Percentiles rank a stretch among this genome's conserved stretches.
Evolutionary conservation across 1,140 invertebrate species (phyloP).

Genomic region (Brachionus paranguensis): DNA sequence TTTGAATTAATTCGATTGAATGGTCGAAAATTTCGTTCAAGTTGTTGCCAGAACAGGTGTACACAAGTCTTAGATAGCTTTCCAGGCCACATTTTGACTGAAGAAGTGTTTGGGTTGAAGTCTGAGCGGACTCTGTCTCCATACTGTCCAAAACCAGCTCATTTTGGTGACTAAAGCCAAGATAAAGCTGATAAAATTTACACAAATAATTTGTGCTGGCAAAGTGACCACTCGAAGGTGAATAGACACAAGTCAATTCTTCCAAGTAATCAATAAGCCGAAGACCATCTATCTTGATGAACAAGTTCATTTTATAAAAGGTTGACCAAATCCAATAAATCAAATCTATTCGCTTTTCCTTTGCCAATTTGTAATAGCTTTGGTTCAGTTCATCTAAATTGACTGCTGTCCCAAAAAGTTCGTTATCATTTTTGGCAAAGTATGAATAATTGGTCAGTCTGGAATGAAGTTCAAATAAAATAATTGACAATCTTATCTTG

Average conservation of each 20-base stretch:
- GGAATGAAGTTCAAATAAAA: slow-evolving; percentile 36
- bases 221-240: not conserved
- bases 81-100: slow-evolving; percentile 22
- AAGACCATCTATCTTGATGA: not conserved
- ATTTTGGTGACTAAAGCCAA: not conserved
- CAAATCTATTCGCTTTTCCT: slow-evolving; percentile 1
- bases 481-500: slow-evolving; percentile 15
- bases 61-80: slow-evolving; percentile 26
- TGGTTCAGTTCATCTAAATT: not conserved
- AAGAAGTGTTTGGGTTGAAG: not conserved
- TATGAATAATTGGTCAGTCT: slow-evolving; percentile 13
- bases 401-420: not conserved
- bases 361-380: not conserved
- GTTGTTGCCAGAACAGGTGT: not conserved
- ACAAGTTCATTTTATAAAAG: slow-evolving; percentile 15
- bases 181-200: slow-evolving; percentile 26
- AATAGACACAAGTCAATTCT: not conserved
- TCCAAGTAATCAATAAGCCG: not conserved
- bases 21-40: slow-evolving; percentile 11
- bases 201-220: not conserved
- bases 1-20: slow-evolving; percentile 20
- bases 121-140: not conserved
- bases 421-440: not conserved
- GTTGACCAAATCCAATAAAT: slow-evolving; percentile 24
- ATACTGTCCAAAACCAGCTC: not conserved